Evolutionary conservation across 2,797 vertebrate genomes (phyloP), one percentile per base, ranked within the genome.

Genomic region (Glyptemys insculpta): DNA sequence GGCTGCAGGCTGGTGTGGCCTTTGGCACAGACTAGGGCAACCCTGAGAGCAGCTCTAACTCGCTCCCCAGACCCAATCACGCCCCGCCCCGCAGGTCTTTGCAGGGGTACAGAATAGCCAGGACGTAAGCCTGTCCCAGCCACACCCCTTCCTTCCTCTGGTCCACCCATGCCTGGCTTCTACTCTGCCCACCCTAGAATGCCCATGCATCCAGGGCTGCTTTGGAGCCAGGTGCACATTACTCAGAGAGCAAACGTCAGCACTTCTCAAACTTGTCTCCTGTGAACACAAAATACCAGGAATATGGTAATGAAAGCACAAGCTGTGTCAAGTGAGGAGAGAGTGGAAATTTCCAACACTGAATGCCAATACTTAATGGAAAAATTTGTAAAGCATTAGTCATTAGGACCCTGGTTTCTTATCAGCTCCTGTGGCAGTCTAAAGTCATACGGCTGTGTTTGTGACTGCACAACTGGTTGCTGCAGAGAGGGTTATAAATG

Each of bases 291-390:
- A 56, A 3, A 0, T 68, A 14, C n/a, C 4, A 86, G 2, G 44
- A 37, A 37, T 5, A 15, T 2, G 86, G 68, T 62, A 86, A 90
- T 92, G 44, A 81, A 82, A 92, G 72, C 18, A 83, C 56, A 83
- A 91, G 86, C 31, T 59, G 21, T 41, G 44, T 53, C n/a, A 86
- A 79, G 79, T 92, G 81, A 87, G 82, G 92, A 93, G n/a, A 50
- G 86, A 95, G 95, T 53, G 54, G 79, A 96, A 96, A 87, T 96
- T 95, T 96, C 16, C 27, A 76, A 50, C 86, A 15, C 5, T 21
- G 49, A 81, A 92, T 84, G 52, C 83, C 52, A 79, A 9, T 31
- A 25, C 72, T 91, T 93, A 41, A 93, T 15, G 23, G 85, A 83
- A 95, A 97, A 86, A 74, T 37, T 81, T 3, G 31, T 84, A 84